A percentile compares a stretch with the other conserved stretches of the same genome.
Conservation (phyloP, 1,140 invertebrate genomes). For the Laupala kohalensis region DNA sequence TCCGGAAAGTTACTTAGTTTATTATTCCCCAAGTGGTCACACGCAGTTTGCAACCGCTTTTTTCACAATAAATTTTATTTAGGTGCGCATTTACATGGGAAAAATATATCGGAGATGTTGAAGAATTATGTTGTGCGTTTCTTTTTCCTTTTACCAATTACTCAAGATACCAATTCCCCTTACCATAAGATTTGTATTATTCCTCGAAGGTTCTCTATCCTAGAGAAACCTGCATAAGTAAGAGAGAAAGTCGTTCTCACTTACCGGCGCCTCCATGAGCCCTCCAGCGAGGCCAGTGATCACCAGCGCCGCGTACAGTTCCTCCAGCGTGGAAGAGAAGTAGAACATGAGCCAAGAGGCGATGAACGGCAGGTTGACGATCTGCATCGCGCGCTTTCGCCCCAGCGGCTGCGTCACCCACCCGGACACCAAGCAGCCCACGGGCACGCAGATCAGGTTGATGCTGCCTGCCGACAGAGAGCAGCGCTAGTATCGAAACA, state of each 20-base stretch:
- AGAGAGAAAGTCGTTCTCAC: no score
- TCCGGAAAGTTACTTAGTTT: no score
- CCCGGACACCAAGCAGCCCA: conserved; percentile 60
- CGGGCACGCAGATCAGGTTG: conserved; percentile 58
- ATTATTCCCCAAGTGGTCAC: no score
- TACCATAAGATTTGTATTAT: no score
- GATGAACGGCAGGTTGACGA: conserved; percentile 54
- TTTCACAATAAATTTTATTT: no score
- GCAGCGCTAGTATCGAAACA: neutral
- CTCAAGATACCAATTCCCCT: no score
- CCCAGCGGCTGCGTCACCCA: conserved; percentile 51
- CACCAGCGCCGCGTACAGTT: conserved; percentile 49
- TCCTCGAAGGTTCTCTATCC: no score
- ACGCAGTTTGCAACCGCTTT: no score
- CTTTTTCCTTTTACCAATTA: no score
- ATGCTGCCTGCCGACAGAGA: conserved; percentile 48
- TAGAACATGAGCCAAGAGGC: conserved; percentile 56
- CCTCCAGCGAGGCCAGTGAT: conserved; percentile 59
- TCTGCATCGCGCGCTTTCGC: conserved; percentile 51
- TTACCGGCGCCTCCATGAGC: conserved; percentile 61
- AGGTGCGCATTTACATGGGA: no score
- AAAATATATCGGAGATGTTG: no score
- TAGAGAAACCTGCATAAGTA: neutral
- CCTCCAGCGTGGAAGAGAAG: conserved; percentile 39
- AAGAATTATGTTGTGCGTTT: no score